Base-by-base conservation (phyloP, 2,113 vertebrate species). In the Anolis carolinensis region DNA sequence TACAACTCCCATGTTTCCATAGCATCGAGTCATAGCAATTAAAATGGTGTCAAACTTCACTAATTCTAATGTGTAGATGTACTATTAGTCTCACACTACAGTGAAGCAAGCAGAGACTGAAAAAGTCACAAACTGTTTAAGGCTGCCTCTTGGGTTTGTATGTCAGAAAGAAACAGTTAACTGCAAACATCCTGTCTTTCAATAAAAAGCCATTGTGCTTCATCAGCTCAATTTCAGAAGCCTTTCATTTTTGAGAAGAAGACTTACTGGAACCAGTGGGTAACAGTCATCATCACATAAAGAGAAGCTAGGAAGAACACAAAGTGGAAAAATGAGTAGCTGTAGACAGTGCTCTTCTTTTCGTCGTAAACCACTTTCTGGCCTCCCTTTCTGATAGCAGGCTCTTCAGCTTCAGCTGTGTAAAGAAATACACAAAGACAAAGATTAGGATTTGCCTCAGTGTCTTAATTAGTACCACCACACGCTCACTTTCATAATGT, bases 261-360 rank as follows among this genome's bases (percentile, higher is more conserved):
- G 5, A 97, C 99, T 97, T 95, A 99, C 98, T 99, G 97, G 95
- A 99, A 99, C 99, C 99, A 99, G 88, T 98, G 98, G 92, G 99
- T 99, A 88, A 98, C 94, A 0, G 98, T 99, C 98, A 99, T 99
- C 99, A 99, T 99, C 94, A 99, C 97, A 0, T 99, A 99, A 9
- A 99, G 98, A 0, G 99, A 99, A 52, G 98, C 99, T 87, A 99
- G 93, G 87, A 98, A 98, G 96, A 99, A 99, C 93, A 99, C 97
- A 0, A 98, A 97, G 91, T 99, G 99, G 94, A 99, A 99, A 91
- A 96, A 98, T 85, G 97, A n/a, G 4, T 99, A 99, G 94, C 96
- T 97, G 82, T 99, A 99, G 82, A 98, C 95, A 0, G 98, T 99
- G 87, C 92, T 92, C 36, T 95, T 97, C 86, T 95, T 96, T 94